Percentiles rank a stretch among this genome's conserved stretches.
Evolutionary conservation across 2,888 invertebrate species (phyloP).

Genomic region (Nyleta sp.): DNA sequence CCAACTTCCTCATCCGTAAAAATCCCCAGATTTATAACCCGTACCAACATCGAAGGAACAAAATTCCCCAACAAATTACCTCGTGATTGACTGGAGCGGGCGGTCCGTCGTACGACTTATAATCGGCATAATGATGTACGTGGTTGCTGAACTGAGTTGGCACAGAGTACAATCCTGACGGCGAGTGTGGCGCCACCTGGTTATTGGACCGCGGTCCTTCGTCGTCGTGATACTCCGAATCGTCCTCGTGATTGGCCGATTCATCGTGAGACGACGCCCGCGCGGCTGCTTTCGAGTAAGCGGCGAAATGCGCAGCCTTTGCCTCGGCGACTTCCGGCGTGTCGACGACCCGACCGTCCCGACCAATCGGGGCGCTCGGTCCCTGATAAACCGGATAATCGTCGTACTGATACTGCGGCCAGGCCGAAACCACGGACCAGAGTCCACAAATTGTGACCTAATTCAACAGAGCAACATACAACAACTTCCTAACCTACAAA

Average conservation of each 20-base stretch:
- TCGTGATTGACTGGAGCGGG: constrained; percentile 57
- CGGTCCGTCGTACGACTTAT: constrained; percentile 51
- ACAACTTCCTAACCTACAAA: no score
- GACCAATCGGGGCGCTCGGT: constrained; percentile 72
- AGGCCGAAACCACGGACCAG: constrained; percentile 22
- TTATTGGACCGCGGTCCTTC: constrained; percentile 2
- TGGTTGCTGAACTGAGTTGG: constrained; percentile 58
- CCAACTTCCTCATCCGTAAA: no score
- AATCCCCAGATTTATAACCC: no score
- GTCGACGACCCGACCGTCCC: constrained; percentile 73
- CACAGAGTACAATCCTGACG: constrained; percentile 34
- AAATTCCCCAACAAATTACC: constrained; percentile 17
- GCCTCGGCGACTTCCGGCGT: constrained; percentile 76
- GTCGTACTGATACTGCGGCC: constrained; percentile 44
- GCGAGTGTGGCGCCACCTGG: constrained; percentile 25
- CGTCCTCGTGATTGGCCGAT: constrained; percentile 7
- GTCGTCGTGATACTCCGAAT: constrained; percentile 40
- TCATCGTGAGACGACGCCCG: constrained; percentile 37
- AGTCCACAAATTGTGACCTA: constrained; percentile 15
- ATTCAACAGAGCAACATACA: neutral
- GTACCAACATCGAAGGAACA: no score
- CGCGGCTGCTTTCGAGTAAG: constrained; percentile 45
- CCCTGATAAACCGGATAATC: constrained; percentile 69
- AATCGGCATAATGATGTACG: constrained; percentile 39
- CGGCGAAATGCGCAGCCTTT: constrained; percentile 73